These are phyloP conservation scores for Misgurnus mizolepis DNA, from an alignment of 2,113 vertebrate species.

Conservation along the genomic window DNA sequence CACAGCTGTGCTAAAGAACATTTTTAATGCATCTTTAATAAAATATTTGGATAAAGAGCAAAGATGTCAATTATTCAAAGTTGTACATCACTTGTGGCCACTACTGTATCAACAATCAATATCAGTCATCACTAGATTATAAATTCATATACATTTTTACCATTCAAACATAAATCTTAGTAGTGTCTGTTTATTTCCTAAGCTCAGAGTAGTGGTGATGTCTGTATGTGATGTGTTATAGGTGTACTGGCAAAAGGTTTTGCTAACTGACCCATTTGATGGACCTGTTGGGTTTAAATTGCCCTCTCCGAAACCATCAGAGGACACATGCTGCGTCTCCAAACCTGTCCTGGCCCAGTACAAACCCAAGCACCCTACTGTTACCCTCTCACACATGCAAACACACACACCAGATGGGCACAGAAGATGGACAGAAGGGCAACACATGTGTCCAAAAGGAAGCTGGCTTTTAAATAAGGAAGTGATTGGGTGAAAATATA, in stretches of 20 bases:
- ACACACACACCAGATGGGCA: constrained; percentile 60
- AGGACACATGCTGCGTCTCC: constrained; percentile 43
- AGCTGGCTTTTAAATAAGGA: constrained; percentile 17
- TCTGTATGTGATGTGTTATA: constrained; percentile 37
- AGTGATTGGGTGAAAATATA: constrained; percentile 6
- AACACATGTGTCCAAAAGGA: constrained; percentile 59
- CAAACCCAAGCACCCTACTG: constrained; percentile 49
- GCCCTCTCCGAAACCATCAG: constrained; percentile 52
- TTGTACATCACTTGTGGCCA: too few relatives aligned
- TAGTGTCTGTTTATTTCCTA: too few relatives aligned
- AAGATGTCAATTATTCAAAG: too few relatives aligned
- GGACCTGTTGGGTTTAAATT: constrained; percentile 57
- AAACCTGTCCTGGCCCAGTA: constrained; percentile 16
- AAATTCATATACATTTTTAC: too few relatives aligned
- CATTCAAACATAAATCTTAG: too few relatives aligned
- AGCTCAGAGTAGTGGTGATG: background rate
- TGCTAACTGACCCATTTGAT: constrained; percentile 47
- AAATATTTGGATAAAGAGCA: too few relatives aligned
- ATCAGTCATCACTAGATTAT: too few relatives aligned
- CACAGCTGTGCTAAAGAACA: too few relatives aligned
- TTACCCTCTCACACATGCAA: constrained; percentile 55
- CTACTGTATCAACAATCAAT: too few relatives aligned
- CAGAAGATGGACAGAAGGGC: constrained; percentile 60
- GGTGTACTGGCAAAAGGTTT: constrained; percentile 40
- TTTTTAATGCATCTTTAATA: too few relatives aligned